These are phyloP conservation scores for Pachyrhynchus sulphureomaculatus DNA, from an alignment of 1,140 invertebrate genomes.

Conservation along the genomic window DNA sequence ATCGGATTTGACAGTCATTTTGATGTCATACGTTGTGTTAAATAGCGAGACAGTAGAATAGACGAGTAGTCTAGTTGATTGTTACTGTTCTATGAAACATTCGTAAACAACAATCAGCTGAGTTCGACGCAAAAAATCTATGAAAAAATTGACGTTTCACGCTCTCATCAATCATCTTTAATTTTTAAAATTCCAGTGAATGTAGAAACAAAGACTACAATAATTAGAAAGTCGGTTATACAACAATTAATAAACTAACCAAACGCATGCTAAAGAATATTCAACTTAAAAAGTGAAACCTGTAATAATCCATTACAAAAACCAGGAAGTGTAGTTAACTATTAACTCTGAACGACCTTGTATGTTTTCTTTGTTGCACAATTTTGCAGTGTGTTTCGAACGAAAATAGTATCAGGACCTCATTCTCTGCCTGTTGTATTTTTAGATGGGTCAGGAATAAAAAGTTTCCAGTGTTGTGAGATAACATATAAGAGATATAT, in stretches of 20 bases:
- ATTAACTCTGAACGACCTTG: not conserved
- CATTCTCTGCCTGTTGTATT: not conserved
- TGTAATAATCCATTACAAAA: not conserved
- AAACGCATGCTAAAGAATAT: not conserved
- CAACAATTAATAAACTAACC: not conserved
- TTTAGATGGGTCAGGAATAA: not conserved
- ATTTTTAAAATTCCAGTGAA: not conserved
- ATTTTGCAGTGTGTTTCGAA: not conserved
- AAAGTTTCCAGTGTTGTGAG: not conserved
- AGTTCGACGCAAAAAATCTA: not conserved
- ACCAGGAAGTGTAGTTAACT: not conserved
- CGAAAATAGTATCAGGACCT: slow-evolving; percentile 12
- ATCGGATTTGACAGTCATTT: too few relatives aligned
- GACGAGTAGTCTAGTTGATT: too few relatives aligned
- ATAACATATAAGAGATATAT: not conserved
- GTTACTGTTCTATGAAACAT: too few relatives aligned
- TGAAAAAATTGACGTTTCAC: not conserved
- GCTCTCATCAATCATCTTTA: not conserved
- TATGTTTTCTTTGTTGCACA: slow-evolving; percentile 6
- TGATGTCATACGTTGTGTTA: too few relatives aligned
- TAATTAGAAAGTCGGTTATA: not conserved
- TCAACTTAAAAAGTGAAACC: not conserved
- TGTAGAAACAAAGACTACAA: not conserved
- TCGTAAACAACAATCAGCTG: too few relatives aligned
- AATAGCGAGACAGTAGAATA: too few relatives aligned